A percentile compares a stretch with the other conserved stretches of the same genome.
These are phyloP conservation scores for Melanogrammus aeglefinus DNA, from an alignment of 2,797 vertebrate genomes.

Conservation along the genomic window DNA sequence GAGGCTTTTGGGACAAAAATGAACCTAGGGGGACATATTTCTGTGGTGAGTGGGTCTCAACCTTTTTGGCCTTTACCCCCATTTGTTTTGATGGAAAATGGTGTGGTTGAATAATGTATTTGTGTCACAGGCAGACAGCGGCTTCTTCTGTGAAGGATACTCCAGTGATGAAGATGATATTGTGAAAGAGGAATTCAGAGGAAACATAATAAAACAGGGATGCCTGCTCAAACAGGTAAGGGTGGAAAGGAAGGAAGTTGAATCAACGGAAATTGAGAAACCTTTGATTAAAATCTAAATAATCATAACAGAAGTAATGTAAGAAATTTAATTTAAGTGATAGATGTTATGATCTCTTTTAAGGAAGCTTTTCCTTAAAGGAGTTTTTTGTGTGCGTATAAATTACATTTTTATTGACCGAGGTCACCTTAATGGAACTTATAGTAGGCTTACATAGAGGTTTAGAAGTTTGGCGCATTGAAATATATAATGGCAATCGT, in stretches of 20 bases:
- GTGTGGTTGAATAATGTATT: background rate
- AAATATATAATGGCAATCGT: background rate
- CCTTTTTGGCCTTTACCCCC: too few relatives aligned
- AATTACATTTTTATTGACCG: background rate
- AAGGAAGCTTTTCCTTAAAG: too few relatives aligned
- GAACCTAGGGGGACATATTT: too few relatives aligned
- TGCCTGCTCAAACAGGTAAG: conserved; percentile 93
- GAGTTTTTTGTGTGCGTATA: background rate
- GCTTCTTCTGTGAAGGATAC: conserved; percentile 95
- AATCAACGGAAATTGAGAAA: too few relatives aligned
- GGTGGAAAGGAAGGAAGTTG: conserved; percentile 3
- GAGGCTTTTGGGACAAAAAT: too few relatives aligned
- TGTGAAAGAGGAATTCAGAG: conserved; percentile 92
- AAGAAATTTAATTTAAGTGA: background rate
- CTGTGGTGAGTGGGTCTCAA: background rate
- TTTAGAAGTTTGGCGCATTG: background rate
- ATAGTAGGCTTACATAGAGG: background rate
- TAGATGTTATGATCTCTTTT: too few relatives aligned
- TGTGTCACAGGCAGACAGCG: conserved; percentile 85
- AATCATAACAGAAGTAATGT: background rate
- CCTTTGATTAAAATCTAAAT: too few relatives aligned
- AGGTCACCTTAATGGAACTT: background rate
- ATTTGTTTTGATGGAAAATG: too few relatives aligned
- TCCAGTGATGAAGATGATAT: conserved; percentile 92
- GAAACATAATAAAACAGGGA: conserved; percentile 90